Conservation (phyloP, 1,140 invertebrate genomes). For the Tetramorium parvispinum region DNA sequence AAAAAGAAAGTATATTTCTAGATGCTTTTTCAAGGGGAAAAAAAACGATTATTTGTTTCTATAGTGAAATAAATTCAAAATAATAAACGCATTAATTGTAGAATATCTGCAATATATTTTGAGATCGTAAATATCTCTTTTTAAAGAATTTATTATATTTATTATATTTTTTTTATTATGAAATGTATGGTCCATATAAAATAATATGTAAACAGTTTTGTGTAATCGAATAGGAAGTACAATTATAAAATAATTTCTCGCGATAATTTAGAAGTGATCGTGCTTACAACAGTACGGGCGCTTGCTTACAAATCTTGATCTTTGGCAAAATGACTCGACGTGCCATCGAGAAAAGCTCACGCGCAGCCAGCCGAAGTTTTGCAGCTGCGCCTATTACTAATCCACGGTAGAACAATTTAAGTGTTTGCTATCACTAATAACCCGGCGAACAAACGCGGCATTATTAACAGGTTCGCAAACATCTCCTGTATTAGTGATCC, state of each 20-base stretch:
- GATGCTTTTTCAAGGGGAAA: neutral
- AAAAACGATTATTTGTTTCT: neutral
- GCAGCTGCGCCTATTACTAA: conserved; percentile 77
- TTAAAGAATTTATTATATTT: neutral
- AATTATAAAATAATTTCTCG: neutral
- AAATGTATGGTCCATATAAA: neutral
- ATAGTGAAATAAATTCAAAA: neutral
- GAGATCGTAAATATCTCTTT: neutral
- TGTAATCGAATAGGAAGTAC: no score
- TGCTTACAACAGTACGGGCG: neutral
- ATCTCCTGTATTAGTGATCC: conserved; percentile 82
- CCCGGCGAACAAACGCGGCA: conserved; percentile 81
- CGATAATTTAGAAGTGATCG: neutral
- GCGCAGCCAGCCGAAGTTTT: conserved; percentile 53
- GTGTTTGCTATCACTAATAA: conserved; percentile 84
- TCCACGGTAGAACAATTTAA: conserved; percentile 81
- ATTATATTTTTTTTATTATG: neutral
- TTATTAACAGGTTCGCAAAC: conserved; percentile 84
- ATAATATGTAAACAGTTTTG: neutral
- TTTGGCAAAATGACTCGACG: conserved; percentile 21
- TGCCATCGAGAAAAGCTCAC: conserved; percentile 57
- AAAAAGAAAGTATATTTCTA: neutral
- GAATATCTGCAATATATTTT: neutral
- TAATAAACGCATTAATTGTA: neutral
- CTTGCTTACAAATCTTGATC: neutral